These are phyloP conservation scores for Bicyclus anynana DNA, from an alignment of 1,140 invertebrate genomes.

Conservation along the genomic window DNA sequence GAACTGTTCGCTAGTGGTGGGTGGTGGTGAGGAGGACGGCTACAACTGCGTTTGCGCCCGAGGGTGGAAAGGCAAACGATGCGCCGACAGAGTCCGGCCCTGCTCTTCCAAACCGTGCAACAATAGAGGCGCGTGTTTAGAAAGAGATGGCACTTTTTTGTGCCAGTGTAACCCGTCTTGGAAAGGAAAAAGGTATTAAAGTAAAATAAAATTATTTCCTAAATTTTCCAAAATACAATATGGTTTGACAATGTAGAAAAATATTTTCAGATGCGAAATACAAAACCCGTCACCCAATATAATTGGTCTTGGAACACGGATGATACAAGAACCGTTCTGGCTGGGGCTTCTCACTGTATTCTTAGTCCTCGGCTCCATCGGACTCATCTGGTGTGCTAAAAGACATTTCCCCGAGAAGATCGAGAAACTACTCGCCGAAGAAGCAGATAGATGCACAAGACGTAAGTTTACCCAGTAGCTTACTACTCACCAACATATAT, in stretches of 20 bases:
- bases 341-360: slow-evolving; percentile 88
- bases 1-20: slow-evolving; percentile 77
- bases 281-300: slow-evolving; percentile 65
- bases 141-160: slow-evolving; percentile 79
- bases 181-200: slow-evolving; percentile 78
- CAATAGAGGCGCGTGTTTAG: slow-evolving; percentile 82
- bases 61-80: slow-evolving; percentile 82
- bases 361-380: slow-evolving; percentile 84
- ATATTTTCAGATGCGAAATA: slow-evolving; percentile 54
- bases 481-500: not conserved
- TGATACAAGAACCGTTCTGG: slow-evolving; percentile 91
- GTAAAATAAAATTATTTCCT: too few relatives aligned
- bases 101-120: slow-evolving; percentile 85
- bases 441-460: slow-evolving; percentile 82
- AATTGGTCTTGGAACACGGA: slow-evolving; percentile 81
- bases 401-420: slow-evolving; percentile 90
- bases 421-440: slow-evolving; percentile 88
- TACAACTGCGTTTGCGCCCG: slow-evolving; percentile 79
- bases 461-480: slow-evolving; percentile 58
- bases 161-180: slow-evolving; percentile 86
- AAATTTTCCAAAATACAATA: too few relatives aligned
- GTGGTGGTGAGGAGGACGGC: slow-evolving; percentile 18
- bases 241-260: not conserved
- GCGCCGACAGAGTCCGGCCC: slow-evolving; percentile 81
- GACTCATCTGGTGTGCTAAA: slow-evolving; percentile 87